phyloP scores from a whole-genome alignment of 2,113 vertebrate species.

The Marmota flaviventris region DNA sequence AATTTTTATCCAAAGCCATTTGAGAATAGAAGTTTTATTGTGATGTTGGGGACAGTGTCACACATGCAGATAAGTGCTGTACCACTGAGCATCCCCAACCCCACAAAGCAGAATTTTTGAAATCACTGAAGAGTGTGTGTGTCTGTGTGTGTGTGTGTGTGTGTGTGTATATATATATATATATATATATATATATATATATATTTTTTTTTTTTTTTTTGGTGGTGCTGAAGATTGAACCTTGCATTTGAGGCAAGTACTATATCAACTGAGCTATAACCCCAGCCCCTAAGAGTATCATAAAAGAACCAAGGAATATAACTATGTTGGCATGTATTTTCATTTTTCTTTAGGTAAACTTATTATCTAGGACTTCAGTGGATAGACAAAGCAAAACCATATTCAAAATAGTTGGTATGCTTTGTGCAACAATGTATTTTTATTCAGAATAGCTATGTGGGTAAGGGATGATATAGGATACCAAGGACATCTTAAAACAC shows the following conservation, averaged over 20 bases:
- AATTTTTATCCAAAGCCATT: constrained; percentile 17
- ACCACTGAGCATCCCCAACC: background rate
- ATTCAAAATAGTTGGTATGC: background rate
- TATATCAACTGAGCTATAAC: no score
- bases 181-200: no score
- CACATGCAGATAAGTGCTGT: background rate
- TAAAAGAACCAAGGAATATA: background rate
- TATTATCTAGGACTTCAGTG: background rate
- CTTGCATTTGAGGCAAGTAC: no score
- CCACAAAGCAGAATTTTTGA: background rate
- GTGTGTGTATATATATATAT: no score
- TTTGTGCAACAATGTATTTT: constrained; percentile 19
- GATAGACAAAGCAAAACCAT: background rate
- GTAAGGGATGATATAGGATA: background rate
- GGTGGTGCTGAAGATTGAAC: no score
- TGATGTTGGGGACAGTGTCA: background rate
- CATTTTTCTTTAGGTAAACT: background rate
- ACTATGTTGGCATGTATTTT: background rate
- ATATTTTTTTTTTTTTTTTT: no score
- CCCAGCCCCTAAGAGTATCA: background rate
- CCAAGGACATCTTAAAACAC: constrained; percentile 46
- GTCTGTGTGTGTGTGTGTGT: no score
- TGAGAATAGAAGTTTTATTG: background rate
- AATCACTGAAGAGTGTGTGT: background rate
- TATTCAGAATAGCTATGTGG: background rate